These are phyloP conservation scores for Zootermopsis nevadensis DNA, from an alignment of 2,888 invertebrate species.

Conservation along the genomic window DNA sequence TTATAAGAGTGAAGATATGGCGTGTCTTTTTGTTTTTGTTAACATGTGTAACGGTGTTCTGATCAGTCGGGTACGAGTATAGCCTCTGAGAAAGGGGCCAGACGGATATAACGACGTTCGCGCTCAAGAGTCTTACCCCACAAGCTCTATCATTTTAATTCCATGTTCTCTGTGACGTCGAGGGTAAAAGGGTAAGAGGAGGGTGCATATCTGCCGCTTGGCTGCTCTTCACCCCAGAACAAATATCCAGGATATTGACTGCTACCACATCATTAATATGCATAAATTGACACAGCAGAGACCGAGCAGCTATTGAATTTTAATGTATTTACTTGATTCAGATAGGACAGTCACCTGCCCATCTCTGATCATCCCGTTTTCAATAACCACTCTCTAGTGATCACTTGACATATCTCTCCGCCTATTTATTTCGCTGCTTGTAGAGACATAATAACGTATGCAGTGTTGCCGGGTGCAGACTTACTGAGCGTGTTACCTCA, in stretches of 20 bases:
- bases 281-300: constrained; percentile 49
- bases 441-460: too few species aligned
- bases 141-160: constrained; percentile 28
- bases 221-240: constrained; percentile 32
- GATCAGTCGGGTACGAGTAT: neutral
- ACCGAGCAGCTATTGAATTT: constrained; percentile 49
- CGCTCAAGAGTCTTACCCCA: constrained; percentile 9
- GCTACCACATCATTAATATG: constrained; percentile 48
- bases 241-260: constrained; percentile 34
- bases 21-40: too few species aligned
- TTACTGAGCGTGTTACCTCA: too few species aligned
- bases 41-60: neutral
- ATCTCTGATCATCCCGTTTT: neutral
- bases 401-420: neutral
- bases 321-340: constrained; percentile 48
- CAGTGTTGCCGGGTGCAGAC: too few species aligned
- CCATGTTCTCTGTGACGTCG: constrained; percentile 28
- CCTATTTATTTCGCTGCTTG: neutral
- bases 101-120: constrained; percentile 1
- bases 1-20: too few species aligned
- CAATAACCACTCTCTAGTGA: neutral
- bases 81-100: neutral
- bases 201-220: constrained; percentile 34
- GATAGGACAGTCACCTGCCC: constrained; percentile 28
- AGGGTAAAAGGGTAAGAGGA: constrained; percentile 31